Percentiles rank a stretch among this genome's conserved stretches.
Evolutionary conservation across 2,888 invertebrate genomes (phyloP).

Genomic region (Adelphocoris suturalis): DNA sequence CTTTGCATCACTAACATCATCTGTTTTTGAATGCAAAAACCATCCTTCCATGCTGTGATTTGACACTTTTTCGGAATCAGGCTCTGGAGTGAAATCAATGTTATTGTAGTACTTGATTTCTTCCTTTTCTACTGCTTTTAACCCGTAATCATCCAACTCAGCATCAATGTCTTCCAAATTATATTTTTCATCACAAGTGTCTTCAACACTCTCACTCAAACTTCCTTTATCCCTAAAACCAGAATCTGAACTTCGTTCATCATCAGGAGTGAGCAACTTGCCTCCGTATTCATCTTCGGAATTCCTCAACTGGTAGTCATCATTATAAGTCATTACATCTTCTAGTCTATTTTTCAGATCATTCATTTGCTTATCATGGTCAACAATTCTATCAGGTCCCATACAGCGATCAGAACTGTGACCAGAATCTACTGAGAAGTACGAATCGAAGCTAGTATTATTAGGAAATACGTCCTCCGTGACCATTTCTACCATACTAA

Average conservation of each 20-base stretch:
- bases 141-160: constrained; percentile 76
- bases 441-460: constrained; percentile 71
- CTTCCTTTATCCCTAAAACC: constrained; percentile 80
- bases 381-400: constrained; percentile 30
- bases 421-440: constrained; percentile 74
- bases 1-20: constrained; percentile 75
- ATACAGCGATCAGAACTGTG: constrained; percentile 75
- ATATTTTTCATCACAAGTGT: constrained; percentile 77
- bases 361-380: constrained; percentile 75
- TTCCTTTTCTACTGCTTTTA: constrained; percentile 71
- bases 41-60: constrained; percentile 74
- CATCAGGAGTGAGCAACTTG: constrained; percentile 80
- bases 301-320: constrained; percentile 76
- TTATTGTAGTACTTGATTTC: constrained; percentile 72
- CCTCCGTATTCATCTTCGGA: constrained; percentile 79
- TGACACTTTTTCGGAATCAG: constrained; percentile 47
- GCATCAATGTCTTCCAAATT: constrained; percentile 77
- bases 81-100: constrained; percentile 65
- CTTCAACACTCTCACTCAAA: constrained; percentile 77
- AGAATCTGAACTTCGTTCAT: constrained; percentile 80
- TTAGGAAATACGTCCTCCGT: constrained; percentile 71
- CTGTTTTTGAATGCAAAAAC: constrained; percentile 76
- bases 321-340: constrained; percentile 75
- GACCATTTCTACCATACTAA: constrained; percentile 72
- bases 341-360: constrained; percentile 76